Percentiles rank a stretch among this genome's conserved stretches.
These are phyloP conservation scores for Leucopsar rothschildi DNA, from an alignment of 2,113 vertebrate genomes.

Conservation along the genomic window DNA sequence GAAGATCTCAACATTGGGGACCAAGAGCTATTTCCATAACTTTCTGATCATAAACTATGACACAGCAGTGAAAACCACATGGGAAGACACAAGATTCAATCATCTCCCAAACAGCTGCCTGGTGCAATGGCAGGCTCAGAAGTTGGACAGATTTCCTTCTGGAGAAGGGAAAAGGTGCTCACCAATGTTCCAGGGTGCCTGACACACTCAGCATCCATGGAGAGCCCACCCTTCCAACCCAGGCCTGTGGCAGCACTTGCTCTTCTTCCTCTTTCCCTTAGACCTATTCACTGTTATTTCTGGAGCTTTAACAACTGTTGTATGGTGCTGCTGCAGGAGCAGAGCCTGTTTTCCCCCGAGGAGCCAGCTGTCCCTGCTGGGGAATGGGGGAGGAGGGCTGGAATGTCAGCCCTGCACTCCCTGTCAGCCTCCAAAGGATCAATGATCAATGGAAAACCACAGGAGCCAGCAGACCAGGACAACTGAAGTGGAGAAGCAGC, in stretches of 20 bases:
- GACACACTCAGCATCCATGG: neutral
- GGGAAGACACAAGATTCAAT: neutral
- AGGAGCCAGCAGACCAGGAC: neutral
- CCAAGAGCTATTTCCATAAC: neutral
- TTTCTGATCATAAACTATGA: neutral
- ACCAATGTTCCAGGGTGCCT: neutral
- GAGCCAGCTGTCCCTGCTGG: neutral
- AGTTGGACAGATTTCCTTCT: neutral
- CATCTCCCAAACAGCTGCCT: neutral
- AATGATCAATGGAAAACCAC: neutral
- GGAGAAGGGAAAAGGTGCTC: neutral
- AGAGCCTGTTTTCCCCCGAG: neutral
- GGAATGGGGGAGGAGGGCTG: neutral
- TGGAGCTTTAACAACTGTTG: slow-evolving; percentile 3
- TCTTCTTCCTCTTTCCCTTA: neutral
- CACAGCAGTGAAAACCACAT: neutral
- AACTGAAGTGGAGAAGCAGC: neutral
- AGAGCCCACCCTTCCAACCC: neutral
- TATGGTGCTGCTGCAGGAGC: neutral
- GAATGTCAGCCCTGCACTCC: neutral
- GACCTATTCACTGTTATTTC: neutral
- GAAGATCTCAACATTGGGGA: fast-evolving
- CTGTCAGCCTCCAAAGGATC: neutral
- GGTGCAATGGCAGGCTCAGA: neutral
- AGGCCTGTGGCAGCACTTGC: slow-evolving; percentile 15